These are phyloP conservation scores for Enteromius argenteus DNA, from an alignment of 2,797 vertebrate species.

Conservation along the genomic window DNA sequence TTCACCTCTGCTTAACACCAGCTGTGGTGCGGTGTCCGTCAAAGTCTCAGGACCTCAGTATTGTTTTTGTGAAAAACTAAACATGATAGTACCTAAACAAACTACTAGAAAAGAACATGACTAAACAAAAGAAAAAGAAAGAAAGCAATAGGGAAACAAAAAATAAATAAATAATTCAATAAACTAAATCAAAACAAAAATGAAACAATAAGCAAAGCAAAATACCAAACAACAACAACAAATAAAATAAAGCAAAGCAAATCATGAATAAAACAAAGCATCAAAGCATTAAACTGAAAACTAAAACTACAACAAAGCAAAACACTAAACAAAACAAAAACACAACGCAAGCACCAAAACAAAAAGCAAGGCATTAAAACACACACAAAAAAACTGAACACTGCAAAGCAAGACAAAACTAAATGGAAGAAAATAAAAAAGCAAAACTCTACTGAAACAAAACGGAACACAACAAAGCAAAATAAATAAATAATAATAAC, in stretches of 20 bases:
- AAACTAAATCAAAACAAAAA: background rate
- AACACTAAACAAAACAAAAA: background rate
- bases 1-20: constrained; percentile 65
- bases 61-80: background rate
- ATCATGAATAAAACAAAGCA: background rate
- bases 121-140: background rate
- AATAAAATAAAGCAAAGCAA: background rate
- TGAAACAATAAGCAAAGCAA: background rate
- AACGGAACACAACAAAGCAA: background rate
- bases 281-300: background rate
- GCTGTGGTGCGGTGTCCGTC: constrained; percentile 36
- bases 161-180: background rate
- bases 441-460: background rate
- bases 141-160: background rate
- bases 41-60: constrained; percentile 14
- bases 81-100: background rate
- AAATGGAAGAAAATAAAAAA: background rate
- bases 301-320: background rate
- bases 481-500: background rate
- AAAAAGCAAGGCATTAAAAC: background rate
- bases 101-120: background rate
- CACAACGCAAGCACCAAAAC: background rate
- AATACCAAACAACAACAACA: background rate
- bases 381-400: background rate
- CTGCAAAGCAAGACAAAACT: background rate